Evolutionary conservation across 2,113 vertebrate species (phyloP), one percentile per base, ranked within the genome.

Genomic region (Lates calcarifer): DNA sequence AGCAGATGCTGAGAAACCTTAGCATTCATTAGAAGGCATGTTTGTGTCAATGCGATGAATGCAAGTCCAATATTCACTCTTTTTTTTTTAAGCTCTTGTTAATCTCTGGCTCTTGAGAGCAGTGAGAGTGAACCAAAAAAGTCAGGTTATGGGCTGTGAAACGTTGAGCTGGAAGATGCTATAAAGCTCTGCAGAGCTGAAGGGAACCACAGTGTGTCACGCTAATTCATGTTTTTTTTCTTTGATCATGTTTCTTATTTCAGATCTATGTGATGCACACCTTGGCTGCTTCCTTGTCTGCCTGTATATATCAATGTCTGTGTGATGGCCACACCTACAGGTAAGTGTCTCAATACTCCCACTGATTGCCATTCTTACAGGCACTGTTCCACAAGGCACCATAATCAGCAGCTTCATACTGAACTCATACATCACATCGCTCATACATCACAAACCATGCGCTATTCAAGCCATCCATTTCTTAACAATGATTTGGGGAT

Each of bases 291-390:
- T 99, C 98, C 8, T 95, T 99, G 74, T 99, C 98, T 62, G 97
- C 98, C 90, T 98, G 98, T 90, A 97, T 99, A 83, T 99, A 99
- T 91, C 98, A 99, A 39, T 99, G 97, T 93, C 97, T 99, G 86
- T 99, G 98, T 94, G 97, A 98, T 80, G 95, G 96, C 90, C 96
- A 97, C 89, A 96, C 92, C 81, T 96, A 96, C 94, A 98, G 97
- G 98, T 99, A 95, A 91, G 88, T 83, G 61, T 47, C 39, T 47
- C 29, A 65, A 26, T 43, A 22, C 8, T 35, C n/a, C 51, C 17
- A 35, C 35, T 60, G 8, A 17, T 57, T 55, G 11, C 6, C 18
- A 37, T 0, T 22, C 0, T 47, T 63, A n/a, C 47, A 22, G 11
- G 20, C 6, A 49, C 41, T 26, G 31, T 33, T 61, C 3, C 3